Conservation (phyloP, 2,113 vertebrate genomes). For the Aegypius monachus region DNA sequence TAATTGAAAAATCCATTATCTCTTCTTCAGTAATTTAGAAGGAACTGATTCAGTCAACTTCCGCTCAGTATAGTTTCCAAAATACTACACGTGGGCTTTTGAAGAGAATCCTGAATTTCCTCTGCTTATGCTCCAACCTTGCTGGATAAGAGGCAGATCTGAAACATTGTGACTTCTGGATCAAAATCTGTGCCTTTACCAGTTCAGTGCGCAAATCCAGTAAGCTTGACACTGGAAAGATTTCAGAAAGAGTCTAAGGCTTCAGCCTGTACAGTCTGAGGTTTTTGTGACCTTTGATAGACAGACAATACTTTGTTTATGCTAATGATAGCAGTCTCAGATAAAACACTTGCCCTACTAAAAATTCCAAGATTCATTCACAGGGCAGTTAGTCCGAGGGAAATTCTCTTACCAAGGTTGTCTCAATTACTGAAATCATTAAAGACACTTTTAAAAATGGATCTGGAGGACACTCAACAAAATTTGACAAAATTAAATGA, state of each 20-base stretch:
- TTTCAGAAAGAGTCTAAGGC: background rate
- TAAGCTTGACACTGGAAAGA: background rate
- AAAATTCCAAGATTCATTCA: background rate
- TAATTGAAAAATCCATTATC: background rate
- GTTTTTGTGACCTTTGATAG: background rate
- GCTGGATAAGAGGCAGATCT: background rate
- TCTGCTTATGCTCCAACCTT: background rate
- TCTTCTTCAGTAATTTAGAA: background rate
- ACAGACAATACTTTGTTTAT: background rate
- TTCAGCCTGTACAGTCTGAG: background rate
- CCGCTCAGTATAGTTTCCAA: background rate
- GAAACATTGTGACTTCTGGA: fast-evolving
- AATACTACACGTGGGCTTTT: background rate
- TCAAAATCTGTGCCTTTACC: background rate
- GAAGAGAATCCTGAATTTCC: background rate
- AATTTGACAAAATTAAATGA: background rate
- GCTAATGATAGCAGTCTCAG: background rate
- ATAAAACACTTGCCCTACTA: background rate
- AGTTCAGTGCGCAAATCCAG: background rate
- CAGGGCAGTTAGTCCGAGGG: background rate
- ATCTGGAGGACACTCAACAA: background rate
- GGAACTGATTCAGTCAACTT: background rate
- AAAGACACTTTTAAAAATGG: background rate
- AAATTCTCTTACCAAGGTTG: background rate
- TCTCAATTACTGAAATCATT: background rate